These are phyloP conservation scores for Brachionus calyciflorus DNA, from an alignment of 1,140 invertebrate species.

Conservation along the genomic window DNA sequence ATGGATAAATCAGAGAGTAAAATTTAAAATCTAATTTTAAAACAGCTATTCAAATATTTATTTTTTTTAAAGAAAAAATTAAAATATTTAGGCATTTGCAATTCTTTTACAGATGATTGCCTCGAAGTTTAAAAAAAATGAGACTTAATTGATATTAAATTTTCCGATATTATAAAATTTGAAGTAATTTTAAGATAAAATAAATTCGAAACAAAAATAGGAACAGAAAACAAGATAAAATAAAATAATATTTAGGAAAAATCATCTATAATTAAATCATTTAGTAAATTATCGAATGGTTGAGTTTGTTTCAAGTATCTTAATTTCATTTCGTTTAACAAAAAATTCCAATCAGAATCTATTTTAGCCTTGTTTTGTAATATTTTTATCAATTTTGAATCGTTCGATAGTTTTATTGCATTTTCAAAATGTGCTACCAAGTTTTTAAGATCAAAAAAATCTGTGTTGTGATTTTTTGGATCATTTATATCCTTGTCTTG, in stretches of 20 bases:
- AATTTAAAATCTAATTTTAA: too few relatives aligned
- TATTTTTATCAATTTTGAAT: neutral
- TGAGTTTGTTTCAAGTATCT: conserved; percentile 7
- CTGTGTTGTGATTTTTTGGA: neutral
- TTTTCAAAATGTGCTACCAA: neutral
- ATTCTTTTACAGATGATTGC: too few relatives aligned
- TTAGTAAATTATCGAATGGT: neutral
- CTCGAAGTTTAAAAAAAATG: too few relatives aligned
- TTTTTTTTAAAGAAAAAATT: too few relatives aligned
- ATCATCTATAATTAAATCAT: conserved; percentile 1
- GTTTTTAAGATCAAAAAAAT: neutral
- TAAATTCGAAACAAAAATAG: too few relatives aligned
- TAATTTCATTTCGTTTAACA: conserved; percentile 2
- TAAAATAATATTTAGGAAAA: neutral
- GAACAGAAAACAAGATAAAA: too few relatives aligned
- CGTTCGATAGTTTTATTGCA: neutral
- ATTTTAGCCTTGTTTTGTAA: neutral
- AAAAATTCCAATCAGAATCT: conserved; percentile 17
- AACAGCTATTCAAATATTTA: too few relatives aligned
- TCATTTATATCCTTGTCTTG: conserved; percentile 9
- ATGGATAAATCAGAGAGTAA: too few relatives aligned
- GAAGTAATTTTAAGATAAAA: too few relatives aligned
- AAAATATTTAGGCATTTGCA: too few relatives aligned
- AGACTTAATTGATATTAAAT: too few relatives aligned
- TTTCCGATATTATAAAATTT: too few relatives aligned